These are phyloP conservation scores for Deilephila elpenor DNA, from an alignment of 2,888 invertebrate species.

Conservation along the genomic window DNA sequence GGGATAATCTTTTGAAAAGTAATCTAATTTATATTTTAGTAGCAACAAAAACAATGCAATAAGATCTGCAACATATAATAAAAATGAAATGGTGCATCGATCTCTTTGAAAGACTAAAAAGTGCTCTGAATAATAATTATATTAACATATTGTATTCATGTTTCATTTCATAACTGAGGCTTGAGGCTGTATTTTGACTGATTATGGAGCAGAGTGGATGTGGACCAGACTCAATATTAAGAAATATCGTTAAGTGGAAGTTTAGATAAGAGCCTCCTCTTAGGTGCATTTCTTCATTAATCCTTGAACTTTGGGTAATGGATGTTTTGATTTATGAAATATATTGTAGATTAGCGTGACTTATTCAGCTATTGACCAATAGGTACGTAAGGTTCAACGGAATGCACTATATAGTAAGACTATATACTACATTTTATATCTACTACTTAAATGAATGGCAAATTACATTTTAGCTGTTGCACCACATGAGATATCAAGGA, in stretches of 20 bases:
- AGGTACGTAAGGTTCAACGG: background rate
- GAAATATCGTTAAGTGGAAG: slow-evolving; percentile 73
- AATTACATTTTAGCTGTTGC: background rate
- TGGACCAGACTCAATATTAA: slow-evolving; percentile 57
- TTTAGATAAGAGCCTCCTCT: slow-evolving; percentile 68
- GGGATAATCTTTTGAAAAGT: too few relatives aligned
- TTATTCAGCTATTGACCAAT: background rate
- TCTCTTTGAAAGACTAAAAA: too few relatives aligned
- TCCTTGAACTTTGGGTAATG: slow-evolving; percentile 40
- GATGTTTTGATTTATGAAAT: slow-evolving; percentile 36
- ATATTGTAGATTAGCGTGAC: slow-evolving; percentile 9
- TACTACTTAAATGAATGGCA: background rate
- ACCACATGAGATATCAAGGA: background rate
- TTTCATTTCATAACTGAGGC: slow-evolving; percentile 48
- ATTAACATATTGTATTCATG: background rate
- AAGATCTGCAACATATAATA: too few relatives aligned
- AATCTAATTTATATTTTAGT: too few relatives aligned
- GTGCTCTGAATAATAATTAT: too few relatives aligned
- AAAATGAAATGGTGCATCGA: too few relatives aligned
- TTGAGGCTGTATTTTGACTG: slow-evolving; percentile 72
- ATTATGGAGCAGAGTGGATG: slow-evolving; percentile 55
- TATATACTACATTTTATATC: too few relatives aligned
- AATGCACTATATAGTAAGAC: background rate
- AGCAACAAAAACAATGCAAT: too few relatives aligned
- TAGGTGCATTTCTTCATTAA: slow-evolving; percentile 42